Percentiles rank a stretch among this genome's conserved stretches.
phyloP scores from a whole-genome alignment of 2,888 invertebrate genomes.

The Drosophila formosana region DNA sequence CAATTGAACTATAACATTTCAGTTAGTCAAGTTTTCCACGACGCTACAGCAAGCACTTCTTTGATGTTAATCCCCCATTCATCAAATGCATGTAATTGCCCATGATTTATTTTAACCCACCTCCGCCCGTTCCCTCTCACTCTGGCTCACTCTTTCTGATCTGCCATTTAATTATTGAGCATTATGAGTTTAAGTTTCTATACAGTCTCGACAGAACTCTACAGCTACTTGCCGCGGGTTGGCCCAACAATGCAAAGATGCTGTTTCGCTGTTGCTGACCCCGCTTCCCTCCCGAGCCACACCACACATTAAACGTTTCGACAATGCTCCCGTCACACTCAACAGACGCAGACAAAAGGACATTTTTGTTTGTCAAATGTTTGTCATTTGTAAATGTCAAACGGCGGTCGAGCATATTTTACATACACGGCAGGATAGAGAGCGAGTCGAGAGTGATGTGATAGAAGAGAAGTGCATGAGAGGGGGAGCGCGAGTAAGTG shows the following conservation, averaged over 20 bases:
- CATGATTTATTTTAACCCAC: conserved; percentile 1
- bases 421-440: conserved; percentile 52
- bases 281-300: conserved; percentile 10
- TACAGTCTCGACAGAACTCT: conserved; percentile 15
- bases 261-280: conserved; percentile 8
- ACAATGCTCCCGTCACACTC: conserved; percentile 43
- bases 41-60: neutral
- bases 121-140: neutral
- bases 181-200: conserved; percentile 18
- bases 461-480: neutral
- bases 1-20: neutral
- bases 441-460: neutral
- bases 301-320: conserved; percentile 67
- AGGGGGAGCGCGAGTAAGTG: neutral
- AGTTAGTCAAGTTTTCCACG: neutral
- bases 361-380: conserved; percentile 77
- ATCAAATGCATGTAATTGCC: conserved; percentile 52
- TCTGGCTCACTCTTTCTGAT: conserved; percentile 5
- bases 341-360: conserved; percentile 47
- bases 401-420: conserved; percentile 77
- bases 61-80: conserved; percentile 22
- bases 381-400: conserved; percentile 82
- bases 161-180: conserved; percentile 57
- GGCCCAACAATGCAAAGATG: conserved; percentile 13
- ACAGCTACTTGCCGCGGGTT: conserved; percentile 38